phyloP scores from a whole-genome alignment of 2,797 vertebrate species.

The Staurois parvus region DNA sequence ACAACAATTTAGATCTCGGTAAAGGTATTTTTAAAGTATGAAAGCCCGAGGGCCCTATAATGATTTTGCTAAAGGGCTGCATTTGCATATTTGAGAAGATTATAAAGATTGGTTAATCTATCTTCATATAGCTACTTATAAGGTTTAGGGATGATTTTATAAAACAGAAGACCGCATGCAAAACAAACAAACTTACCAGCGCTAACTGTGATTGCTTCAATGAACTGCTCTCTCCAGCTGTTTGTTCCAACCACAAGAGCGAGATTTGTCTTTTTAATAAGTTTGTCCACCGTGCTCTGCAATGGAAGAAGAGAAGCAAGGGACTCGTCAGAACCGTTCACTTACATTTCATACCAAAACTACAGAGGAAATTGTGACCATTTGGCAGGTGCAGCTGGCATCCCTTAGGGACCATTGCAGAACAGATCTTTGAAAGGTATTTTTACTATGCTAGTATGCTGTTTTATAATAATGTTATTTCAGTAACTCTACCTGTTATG shows the following conservation, averaged over 20 bases:
- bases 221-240: constrained; percentile 97
- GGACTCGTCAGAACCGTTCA: constrained; percentile 45
- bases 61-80: background rate
- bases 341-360: constrained; percentile 1
- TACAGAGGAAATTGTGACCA: background rate
- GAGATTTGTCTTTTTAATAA: constrained; percentile 97
- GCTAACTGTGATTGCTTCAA: constrained; percentile 93
- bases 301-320: constrained; percentile 63
- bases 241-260: constrained; percentile 94
- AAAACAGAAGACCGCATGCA: constrained; percentile 10
- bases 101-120: constrained; percentile 8
- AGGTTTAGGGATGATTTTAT: background rate
- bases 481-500: background rate
- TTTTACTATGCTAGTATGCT: background rate
- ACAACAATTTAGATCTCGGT: background rate
- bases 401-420: background rate
- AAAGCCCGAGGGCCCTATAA: background rate
- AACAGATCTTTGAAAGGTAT: background rate
- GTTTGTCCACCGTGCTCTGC: constrained; percentile 95
- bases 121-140: background rate
- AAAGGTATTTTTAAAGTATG: background rate
- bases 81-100: constrained; percentile 7
- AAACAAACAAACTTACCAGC: constrained; percentile 81
- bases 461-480: background rate
- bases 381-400: constrained; percentile 19